phyloP scores from a whole-genome alignment of 2,797 vertebrate species.

The Basileuterus tristriatus region DNA sequence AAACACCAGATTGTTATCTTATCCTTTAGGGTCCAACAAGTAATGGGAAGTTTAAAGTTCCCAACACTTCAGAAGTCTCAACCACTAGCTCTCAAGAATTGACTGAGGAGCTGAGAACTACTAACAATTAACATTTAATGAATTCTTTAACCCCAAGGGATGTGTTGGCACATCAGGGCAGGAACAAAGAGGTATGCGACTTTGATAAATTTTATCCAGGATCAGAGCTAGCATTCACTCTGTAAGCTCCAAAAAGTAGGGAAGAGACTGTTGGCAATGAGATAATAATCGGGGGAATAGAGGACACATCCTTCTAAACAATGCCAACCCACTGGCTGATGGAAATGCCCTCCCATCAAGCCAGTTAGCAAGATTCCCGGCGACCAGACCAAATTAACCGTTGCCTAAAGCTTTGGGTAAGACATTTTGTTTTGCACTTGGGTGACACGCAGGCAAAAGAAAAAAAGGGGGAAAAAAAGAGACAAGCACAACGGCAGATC shows the following conservation, averaged over 20 bases:
- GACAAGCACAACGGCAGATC: neutral
- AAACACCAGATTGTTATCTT: neutral
- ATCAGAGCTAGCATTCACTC: neutral
- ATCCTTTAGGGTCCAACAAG: neutral
- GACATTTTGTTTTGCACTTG: neutral
- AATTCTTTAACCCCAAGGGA: neutral
- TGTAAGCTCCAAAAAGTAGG: neutral
- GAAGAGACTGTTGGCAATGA: neutral
- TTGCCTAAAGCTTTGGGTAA: neutral
- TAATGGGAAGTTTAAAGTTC: neutral
- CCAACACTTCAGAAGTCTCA: neutral
- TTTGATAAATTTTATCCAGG: neutral
- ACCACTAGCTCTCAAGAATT: neutral
- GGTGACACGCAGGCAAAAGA: neutral
- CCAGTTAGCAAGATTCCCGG: neutral
- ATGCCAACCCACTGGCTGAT: neutral
- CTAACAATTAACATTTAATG: fast-evolving
- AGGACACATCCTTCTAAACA: neutral
- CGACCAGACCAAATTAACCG: neutral
- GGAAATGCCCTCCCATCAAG: neutral
- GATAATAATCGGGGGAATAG: neutral
- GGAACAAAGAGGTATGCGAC: neutral
- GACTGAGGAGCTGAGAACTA: neutral
- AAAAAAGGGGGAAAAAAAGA: fast-evolving
- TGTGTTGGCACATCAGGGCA: neutral